A percentile compares a stretch with the other conserved stretches of the same genome.
Evolutionary conservation across 2,797 vertebrate genomes (phyloP).

Genomic region (Diplodus sargus): DNA sequence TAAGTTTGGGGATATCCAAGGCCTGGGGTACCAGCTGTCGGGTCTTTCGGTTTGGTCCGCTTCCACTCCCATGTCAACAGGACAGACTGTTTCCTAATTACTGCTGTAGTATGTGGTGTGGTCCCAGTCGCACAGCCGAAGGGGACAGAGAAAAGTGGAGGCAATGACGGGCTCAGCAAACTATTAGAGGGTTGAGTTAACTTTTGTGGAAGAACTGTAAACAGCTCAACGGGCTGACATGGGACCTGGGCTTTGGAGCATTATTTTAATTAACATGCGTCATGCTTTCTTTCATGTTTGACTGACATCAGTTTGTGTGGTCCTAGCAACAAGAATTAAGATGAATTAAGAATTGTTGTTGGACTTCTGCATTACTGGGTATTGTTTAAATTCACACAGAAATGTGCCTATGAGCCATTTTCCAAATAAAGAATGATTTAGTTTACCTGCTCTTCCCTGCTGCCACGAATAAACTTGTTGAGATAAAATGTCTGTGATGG

Average conservation of each 20-base stretch:
- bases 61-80: slow-evolving; percentile 79
- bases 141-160: slow-evolving; percentile 78
- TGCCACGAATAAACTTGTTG: slow-evolving; percentile 18
- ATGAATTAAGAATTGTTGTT: slow-evolving; percentile 40
- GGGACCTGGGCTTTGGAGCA: slow-evolving; percentile 53
- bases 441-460: slow-evolving; percentile 16
- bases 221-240: slow-evolving; percentile 74
- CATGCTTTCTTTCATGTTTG: slow-evolving; percentile 66
- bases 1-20: slow-evolving; percentile 78
- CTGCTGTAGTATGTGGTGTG: slow-evolving; percentile 71
- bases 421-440: slow-evolving; percentile 28
- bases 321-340: slow-evolving; percentile 60
- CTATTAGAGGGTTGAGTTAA: slow-evolving; percentile 80
- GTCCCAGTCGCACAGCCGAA: slow-evolving; percentile 73
- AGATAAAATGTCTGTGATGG: slow-evolving; percentile 13
- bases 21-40: slow-evolving; percentile 79
- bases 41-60: slow-evolving; percentile 73
- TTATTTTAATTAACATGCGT: slow-evolving; percentile 58
- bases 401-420: slow-evolving; percentile 4
- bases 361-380: slow-evolving; percentile 32
- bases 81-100: slow-evolving; percentile 79
- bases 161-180: slow-evolving; percentile 79
- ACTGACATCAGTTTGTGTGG: slow-evolving; percentile 71
- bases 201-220: slow-evolving; percentile 78
- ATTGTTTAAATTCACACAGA: slow-evolving; percentile 44